These are phyloP conservation scores for Harpalus rufipes DNA, from an alignment of 2,888 invertebrate species.

Conservation along the genomic window DNA sequence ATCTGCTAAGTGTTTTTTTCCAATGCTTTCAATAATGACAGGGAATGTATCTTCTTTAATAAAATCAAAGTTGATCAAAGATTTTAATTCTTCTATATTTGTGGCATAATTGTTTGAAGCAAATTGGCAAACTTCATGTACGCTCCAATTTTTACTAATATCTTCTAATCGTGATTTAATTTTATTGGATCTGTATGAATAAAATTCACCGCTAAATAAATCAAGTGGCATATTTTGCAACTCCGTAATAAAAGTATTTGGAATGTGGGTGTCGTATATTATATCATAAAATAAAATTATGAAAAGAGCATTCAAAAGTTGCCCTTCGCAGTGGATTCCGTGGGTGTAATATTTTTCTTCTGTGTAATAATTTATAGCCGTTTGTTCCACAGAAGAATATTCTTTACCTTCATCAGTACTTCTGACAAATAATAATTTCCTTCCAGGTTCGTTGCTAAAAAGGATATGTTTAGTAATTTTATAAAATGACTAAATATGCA, in stretches of 20 bases:
- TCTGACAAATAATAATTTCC: constrained; percentile 73
- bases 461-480: neutral
- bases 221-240: constrained; percentile 88
- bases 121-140: constrained; percentile 76
- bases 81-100: constrained; percentile 72
- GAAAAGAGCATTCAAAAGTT: constrained; percentile 72
- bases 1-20: constrained; percentile 78
- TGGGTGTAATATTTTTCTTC: constrained; percentile 76
- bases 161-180: constrained; percentile 80
- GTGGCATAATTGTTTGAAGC: constrained; percentile 79
- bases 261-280: constrained; percentile 80
- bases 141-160: constrained; percentile 75
- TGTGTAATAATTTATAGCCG: constrained; percentile 79
- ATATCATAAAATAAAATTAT: constrained; percentile 87
- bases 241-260: constrained; percentile 81
- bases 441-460: constrained; percentile 72
- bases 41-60: constrained; percentile 74
- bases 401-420: constrained; percentile 73
- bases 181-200: constrained; percentile 80
- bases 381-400: constrained; percentile 80
- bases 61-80: constrained; percentile 37
- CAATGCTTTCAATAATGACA: constrained; percentile 79
- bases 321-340: constrained; percentile 76
- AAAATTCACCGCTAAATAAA: constrained; percentile 84
- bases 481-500: neutral